Conservation (phyloP, 2,888 invertebrate genomes). For the Notodonta ziczac region DNA sequence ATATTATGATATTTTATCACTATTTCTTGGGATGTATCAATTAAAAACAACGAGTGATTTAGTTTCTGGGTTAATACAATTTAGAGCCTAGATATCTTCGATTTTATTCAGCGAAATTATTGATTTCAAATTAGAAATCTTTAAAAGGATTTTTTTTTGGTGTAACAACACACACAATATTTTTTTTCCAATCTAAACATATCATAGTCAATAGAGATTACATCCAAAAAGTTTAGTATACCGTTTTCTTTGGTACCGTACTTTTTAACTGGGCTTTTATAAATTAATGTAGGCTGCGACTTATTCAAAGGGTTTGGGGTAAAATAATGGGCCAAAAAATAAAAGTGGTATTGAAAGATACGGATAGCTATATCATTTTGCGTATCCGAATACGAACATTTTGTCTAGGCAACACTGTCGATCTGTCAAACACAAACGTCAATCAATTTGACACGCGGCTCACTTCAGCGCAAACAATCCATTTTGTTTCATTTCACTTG, state of each 20-base stretch:
- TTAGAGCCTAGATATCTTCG: slow-evolving; percentile 25
- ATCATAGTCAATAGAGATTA: too few relatives aligned
- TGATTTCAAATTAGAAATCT: neutral
- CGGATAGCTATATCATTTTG: too few relatives aligned
- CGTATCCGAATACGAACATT: slow-evolving; percentile 3
- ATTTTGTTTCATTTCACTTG: slow-evolving; percentile 53
- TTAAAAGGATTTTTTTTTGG: too few relatives aligned
- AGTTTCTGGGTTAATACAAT: slow-evolving; percentile 20
- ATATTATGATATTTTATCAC: slow-evolving; percentile 22
- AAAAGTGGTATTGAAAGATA: too few relatives aligned
- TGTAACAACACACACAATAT: too few relatives aligned
- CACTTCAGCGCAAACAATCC: slow-evolving; percentile 62
- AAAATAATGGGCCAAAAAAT: too few relatives aligned
- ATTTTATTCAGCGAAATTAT: slow-evolving; percentile 4
- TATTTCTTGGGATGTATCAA: slow-evolving; percentile 11
- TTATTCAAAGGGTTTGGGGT: too few relatives aligned
- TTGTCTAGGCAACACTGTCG: slow-evolving; percentile 18
- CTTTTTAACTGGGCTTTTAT: too few relatives aligned
- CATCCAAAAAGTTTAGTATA: too few relatives aligned
- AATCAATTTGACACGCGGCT: slow-evolving; percentile 35
- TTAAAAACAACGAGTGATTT: slow-evolving; percentile 28
- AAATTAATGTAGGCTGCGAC: too few relatives aligned
- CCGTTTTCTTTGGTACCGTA: too few relatives aligned
- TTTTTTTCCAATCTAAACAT: too few relatives aligned
- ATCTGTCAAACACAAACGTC: slow-evolving; percentile 30